A percentile compares a stretch with the other conserved stretches of the same genome.
Evolutionary conservation across 2,888 invertebrate species (phyloP).

Genomic region (Drosophila quinaria): DNA sequence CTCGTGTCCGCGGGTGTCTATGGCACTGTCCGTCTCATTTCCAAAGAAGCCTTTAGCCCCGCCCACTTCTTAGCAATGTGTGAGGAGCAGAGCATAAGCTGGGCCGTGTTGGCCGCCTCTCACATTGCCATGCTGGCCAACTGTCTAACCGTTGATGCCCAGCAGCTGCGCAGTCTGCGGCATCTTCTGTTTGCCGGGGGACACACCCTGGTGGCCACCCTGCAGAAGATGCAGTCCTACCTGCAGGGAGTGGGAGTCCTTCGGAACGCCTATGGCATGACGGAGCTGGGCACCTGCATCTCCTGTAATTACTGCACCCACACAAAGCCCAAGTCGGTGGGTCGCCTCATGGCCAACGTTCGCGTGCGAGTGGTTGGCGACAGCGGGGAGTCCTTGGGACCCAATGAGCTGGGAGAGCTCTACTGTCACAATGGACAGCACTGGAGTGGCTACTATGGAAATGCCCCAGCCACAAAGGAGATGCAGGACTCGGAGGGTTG

Average conservation of each 20-base stretch:
- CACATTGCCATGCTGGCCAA: conserved; percentile 70
- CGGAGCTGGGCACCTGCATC: conserved; percentile 65
- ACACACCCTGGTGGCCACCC: conserved; percentile 57
- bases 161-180: conserved; percentile 57
- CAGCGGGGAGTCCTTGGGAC: conserved; percentile 61
- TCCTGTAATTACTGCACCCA: conserved; percentile 49
- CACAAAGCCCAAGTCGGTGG: conserved; percentile 69
- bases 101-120: conserved; percentile 63
- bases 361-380: conserved; percentile 70
- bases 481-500: conserved; percentile 81
- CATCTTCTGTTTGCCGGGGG: conserved; percentile 70
- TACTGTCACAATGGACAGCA: conserved; percentile 49
- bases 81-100: conserved; percentile 66
- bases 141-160: conserved; percentile 32
- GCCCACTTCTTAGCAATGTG: conserved; percentile 64
- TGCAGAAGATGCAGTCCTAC: conserved; percentile 59
- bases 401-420: conserved; percentile 77
- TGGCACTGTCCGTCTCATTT: conserved; percentile 68
- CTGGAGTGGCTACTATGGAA: conserved; percentile 83
- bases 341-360: conserved; percentile 60
- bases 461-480: conserved; percentile 69
- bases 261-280: conserved; percentile 74
- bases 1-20: conserved; percentile 65
- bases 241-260: conserved; percentile 53
- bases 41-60: conserved; percentile 63